Percentiles rank a stretch among this genome's conserved stretches.
These are phyloP conservation scores for Lamprologus lemairii DNA, from an alignment of 2,113 vertebrate genomes.

Conservation along the genomic window DNA sequence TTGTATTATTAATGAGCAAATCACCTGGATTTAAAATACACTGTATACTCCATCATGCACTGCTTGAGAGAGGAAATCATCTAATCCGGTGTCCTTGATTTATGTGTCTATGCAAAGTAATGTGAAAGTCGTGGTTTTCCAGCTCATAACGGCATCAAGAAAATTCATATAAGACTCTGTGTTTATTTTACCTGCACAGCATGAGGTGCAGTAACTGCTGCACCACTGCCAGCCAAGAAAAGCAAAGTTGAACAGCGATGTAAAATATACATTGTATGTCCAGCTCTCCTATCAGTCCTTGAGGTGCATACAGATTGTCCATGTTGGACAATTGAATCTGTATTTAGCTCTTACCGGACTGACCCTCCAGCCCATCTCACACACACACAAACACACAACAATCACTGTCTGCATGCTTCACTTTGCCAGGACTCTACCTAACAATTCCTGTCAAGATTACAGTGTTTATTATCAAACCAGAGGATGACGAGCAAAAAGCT, in stretches of 20 bases:
- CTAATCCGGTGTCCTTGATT: not conserved
- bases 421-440: not conserved
- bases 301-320: not conserved
- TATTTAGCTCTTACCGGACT: not conserved
- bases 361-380: not conserved
- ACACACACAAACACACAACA: not conserved
- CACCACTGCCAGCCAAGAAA: not conserved
- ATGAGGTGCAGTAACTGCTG: not conserved
- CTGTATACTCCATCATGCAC: not conserved
- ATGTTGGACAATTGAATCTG: not conserved
- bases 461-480: not conserved
- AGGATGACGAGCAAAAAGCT: not conserved
- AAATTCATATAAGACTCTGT: not conserved
- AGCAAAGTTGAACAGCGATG: not conserved
- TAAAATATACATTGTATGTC: not conserved
- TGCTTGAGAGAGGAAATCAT: not conserved
- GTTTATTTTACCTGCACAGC: not conserved
- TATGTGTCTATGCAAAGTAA: slow-evolving; percentile 13
- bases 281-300: not conserved
- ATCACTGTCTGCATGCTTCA: not conserved
- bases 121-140: not conserved
- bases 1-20: slow-evolving; percentile 1
- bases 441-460: not conserved
- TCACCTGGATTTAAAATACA: not conserved
- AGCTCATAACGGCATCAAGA: not conserved